Base-by-base conservation (phyloP, 1,140 invertebrate genomes). In the Oreohelix idahoensis region DNA sequence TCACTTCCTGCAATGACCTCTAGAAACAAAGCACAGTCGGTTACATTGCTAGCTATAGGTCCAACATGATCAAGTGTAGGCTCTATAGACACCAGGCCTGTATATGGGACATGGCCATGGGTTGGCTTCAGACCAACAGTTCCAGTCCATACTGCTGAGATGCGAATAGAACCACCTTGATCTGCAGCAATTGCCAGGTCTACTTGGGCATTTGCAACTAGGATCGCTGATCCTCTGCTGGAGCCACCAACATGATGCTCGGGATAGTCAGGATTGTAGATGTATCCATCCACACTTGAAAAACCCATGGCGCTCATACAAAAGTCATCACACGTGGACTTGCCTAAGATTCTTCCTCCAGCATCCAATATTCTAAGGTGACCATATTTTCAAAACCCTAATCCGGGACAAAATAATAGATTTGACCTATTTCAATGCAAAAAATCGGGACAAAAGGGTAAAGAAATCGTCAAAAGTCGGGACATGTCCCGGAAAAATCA, bases 41-140 rank as follows among this genome's bases (percentile, higher is more conserved):
- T 45, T 8, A 92, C 91, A 51, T 82, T 89, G 15, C 71, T 85
- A 10, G 90, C 82, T 81, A 92, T 90, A 11, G 90, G 89, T 42
- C 91, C 91, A 0, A 86, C 77, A 84, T 91, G 90, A 81, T 92
- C 90, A 1, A 89, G 36, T 2, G 85, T 87, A 17, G 77, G 74
- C 38, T 89, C 87, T 32, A 90, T 86, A 26, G 86, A 53, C 42
- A 83, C 76, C 2, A 81, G 76, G 0, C 90, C 90, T 13, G 90
- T 91, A 66, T 88, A 90, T 0, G 92, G 91, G 5, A 91, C 89
- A 0, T 91, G 86, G 17, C 91, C 91, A 77, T 85, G 89, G 15
- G 92, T 91, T 26, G 92, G 91, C 75, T 93, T 93, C 17, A 92
- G 69, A 13, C 92, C 92, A 32, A 90, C 88, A 42, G 90, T 82